phyloP scores from a whole-genome alignment of 2,888 invertebrate species.

The Drosophila dives region DNA sequence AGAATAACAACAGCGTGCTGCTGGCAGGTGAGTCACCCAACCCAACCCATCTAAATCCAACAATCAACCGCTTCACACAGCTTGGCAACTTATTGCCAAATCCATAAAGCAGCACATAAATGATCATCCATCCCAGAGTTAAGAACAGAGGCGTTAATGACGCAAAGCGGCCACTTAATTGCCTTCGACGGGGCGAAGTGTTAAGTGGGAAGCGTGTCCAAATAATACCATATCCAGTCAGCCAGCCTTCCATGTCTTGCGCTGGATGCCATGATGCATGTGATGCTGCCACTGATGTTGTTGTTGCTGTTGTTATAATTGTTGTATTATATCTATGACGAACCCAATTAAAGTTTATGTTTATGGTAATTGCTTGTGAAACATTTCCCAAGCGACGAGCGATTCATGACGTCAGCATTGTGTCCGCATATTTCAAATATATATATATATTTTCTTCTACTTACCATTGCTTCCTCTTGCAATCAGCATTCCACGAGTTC shows the following conservation, averaged over 20 bases:
- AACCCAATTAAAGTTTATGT: slow-evolving; percentile 75
- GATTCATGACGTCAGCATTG: slow-evolving; percentile 47
- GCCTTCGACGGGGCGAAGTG: slow-evolving; percentile 6
- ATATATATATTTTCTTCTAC: slow-evolving; percentile 35
- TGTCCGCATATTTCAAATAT: slow-evolving; percentile 33
- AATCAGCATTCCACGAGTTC: slow-evolving; percentile 31
- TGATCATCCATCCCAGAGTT: slow-evolving; percentile 21
- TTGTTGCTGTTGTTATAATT: slow-evolving; percentile 28
- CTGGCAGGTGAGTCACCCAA: slow-evolving; percentile 86
- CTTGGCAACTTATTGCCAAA: slow-evolving; percentile 61
- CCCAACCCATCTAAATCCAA: not conserved
- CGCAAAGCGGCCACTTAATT: slow-evolving; percentile 57
- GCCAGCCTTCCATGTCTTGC: slow-evolving; percentile 17
- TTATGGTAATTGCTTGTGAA: slow-evolving; percentile 78
- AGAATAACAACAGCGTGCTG: slow-evolving; percentile 89
- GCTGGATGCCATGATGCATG: slow-evolving; percentile 40
- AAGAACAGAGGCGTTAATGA: slow-evolving; percentile 55
- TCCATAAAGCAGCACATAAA: slow-evolving; percentile 44
- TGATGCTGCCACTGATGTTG: slow-evolving; percentile 29
- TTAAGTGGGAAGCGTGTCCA: slow-evolving; percentile 2
- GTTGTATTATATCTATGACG: slow-evolving; percentile 49
- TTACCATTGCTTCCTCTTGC: slow-evolving; percentile 32
- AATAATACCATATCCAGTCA: slow-evolving; percentile 12
- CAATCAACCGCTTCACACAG: slow-evolving; percentile 24
- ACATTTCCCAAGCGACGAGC: slow-evolving; percentile 38